A percentile compares a stretch with the other conserved stretches of the same genome.
Conservation (phyloP, 2,888 invertebrate genomes). For the Venusia cambrica region DNA sequence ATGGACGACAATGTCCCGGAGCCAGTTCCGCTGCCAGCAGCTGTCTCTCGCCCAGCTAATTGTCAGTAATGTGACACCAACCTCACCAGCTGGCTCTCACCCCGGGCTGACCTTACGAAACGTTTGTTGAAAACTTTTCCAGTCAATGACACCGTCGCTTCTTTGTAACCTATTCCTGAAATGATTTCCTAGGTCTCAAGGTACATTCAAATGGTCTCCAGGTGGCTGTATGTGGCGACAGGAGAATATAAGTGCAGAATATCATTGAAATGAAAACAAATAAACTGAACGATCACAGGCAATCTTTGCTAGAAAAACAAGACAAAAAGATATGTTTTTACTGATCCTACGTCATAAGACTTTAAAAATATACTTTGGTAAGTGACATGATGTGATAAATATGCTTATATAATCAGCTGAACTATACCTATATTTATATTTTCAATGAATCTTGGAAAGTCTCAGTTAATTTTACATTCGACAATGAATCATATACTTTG, state of each 20-base stretch:
- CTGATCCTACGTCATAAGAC: no score
- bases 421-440: no score
- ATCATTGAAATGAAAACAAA: slow-evolving; percentile 3
- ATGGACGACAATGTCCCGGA: slow-evolving; percentile 24
- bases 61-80: slow-evolving; percentile 57
- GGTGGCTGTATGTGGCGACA: slow-evolving; percentile 1
- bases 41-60: slow-evolving; percentile 58
- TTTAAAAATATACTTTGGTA: no score
- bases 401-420: no score
- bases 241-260: slow-evolving; percentile 10
- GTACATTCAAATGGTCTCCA: slow-evolving; percentile 19
- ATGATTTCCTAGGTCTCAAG: slow-evolving; percentile 21
- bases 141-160: slow-evolving; percentile 45
- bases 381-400: no score
- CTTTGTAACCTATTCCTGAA: slow-evolving; percentile 20
- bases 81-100: slow-evolving; percentile 51
- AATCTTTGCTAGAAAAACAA: no score
- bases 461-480: no score
- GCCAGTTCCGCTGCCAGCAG: slow-evolving; percentile 45
- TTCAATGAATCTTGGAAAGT: no score
- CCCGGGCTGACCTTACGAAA: slow-evolving; percentile 45
- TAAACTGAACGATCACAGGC: no score
- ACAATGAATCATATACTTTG: no score
- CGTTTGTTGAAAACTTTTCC: slow-evolving; percentile 40
- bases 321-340: no score